Base-by-base conservation (phyloP, 2,888 invertebrate genomes). In the Stegana nigrithorax region DNA sequence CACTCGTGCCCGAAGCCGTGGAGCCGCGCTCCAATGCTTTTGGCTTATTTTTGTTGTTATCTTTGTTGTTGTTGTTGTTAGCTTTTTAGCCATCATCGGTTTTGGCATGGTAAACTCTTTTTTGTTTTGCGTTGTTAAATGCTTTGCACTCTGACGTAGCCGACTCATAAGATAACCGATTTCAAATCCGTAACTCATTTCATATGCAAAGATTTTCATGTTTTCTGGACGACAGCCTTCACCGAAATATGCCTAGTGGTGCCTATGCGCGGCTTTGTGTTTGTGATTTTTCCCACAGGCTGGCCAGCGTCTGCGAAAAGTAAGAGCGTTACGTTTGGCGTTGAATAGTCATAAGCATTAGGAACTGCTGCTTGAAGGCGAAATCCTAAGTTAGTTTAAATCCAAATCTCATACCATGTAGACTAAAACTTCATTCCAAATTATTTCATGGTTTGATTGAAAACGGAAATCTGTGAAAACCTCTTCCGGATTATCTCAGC, bases 161-260 rank as follows among this genome's bases (percentile, higher is more conserved):
- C n/a, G n/a, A n/a, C n/a, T n/a, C n/a, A n/a, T 44, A 17, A 17
- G 44, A 17, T 12, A 47, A 47, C 25, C 80, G 73, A 80, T 80
- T 78, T 73, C 80, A 81, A 81, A 78, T 81, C 80, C 81, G 81
- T 80, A 80, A 80, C 81, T 81, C 76, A 81, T 76, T 81, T 71
- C 68, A 29, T 69, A 67, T 69, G 67, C 69, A 69, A 65, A 62
- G 59, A 60, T 63, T 63, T 45, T 51, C n/a, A 27, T 51, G 10
- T 29, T 29, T 29, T 29, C 29, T 6, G 26, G 39, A 47, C 6
- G 47, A 59, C 32, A 59, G 32, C 45, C 45, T 45, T 47, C 59
- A 47, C 23, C 50, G 50, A 29, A 19, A 45, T 23, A 42, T 42
- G 25, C 51, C 19, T 47, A 8, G 12, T 25, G 26, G n/a, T n/a